phyloP scores from a whole-genome alignment of 2,888 invertebrate species.

The Acleris emargana region DNA sequence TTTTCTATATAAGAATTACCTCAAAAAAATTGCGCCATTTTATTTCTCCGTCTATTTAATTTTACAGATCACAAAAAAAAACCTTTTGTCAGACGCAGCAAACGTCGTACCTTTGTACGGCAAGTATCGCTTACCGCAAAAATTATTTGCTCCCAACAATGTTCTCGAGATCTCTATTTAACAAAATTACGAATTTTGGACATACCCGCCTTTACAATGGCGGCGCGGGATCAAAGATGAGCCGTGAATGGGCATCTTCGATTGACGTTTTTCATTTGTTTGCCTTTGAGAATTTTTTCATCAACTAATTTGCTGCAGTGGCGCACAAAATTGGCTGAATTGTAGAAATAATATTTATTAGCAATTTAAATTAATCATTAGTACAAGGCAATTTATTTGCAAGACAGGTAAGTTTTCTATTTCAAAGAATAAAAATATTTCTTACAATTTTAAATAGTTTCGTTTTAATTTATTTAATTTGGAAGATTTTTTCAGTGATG shows the following conservation, averaged over 20 bases:
- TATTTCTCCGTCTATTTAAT: slow-evolving; percentile 12
- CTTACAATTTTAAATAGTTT: no score
- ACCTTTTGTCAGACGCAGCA: slow-evolving; percentile 48
- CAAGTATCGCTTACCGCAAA: slow-evolving; percentile 81
- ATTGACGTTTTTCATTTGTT: slow-evolving; percentile 36
- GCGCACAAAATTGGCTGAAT: slow-evolving; percentile 15
- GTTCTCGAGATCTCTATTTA: slow-evolving; percentile 73
- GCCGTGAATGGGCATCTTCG: slow-evolving; percentile 25
- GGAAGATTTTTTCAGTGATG: no score
- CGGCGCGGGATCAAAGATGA: slow-evolving; percentile 35
- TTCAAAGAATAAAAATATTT: no score
- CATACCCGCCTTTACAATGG: slow-evolving; percentile 53
- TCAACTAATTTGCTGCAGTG: slow-evolving; percentile 16
- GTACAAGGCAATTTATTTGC: no score
- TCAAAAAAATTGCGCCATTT: no score
- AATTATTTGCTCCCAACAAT: slow-evolving; percentile 75
- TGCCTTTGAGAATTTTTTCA: slow-evolving; percentile 26
- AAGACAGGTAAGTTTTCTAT: no score
- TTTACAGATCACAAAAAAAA: slow-evolving; percentile 16
- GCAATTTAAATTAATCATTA: no score
- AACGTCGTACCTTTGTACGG: slow-evolving; percentile 69
- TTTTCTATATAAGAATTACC: no score
- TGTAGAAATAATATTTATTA: background rate
- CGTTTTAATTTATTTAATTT: no score
- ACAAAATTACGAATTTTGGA: slow-evolving; percentile 74